Evolutionary conservation across 2,888 invertebrate species (phyloP), one percentile per base, ranked within the genome.

Genomic region (Lasioglossum vierecki): DNA sequence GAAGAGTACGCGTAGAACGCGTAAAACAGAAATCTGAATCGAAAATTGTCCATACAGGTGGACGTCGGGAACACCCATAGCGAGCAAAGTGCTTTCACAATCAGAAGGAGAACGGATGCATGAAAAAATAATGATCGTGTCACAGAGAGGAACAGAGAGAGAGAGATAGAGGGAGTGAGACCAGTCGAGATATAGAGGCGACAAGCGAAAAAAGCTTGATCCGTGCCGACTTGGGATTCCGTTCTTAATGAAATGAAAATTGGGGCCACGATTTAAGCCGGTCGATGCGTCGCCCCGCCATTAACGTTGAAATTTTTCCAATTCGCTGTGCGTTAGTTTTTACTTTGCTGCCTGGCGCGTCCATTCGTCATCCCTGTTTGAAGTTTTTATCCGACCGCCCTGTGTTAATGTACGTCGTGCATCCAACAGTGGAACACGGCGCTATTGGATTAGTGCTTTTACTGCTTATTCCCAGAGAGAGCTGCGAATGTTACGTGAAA

Each of bases 391-490:
- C 76, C 81, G 83, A 63, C 76, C 82, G 76, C 57, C 85, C 83
- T 79, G 87, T 88, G 89, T 91, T 91, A 91, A 90, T 90, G 80
- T 82, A 53, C 63, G 79, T 80, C 79, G 88, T 85, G 88, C 90
- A 92, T 92, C 91, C 92, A 93, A 93, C 92, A 92, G 91, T 88
- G 88, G 88, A 89, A 77, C 79, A 57, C n/a, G 60, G 83, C 90
- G 89, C 91, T 92, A 92, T 92, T 90, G 90, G 91, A 89, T 90
- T 88, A 87, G 88, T 85, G 88, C 83, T 90, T 90, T 91, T 90
- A 75, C 81, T 87, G 86, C 86, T 89, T 90, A 89, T 92, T 91
- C 87, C 76, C 83, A 44, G 66, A 26, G 66, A 26, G 18, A 39
- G 44, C 26, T 44, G 13, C 15, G 49, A 70, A 26, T 53, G 44